Percentiles rank a stretch among this genome's conserved stretches.
These are phyloP conservation scores for Agrochola circellaris DNA, from an alignment of 2,888 invertebrate species.

Conservation along the genomic window DNA sequence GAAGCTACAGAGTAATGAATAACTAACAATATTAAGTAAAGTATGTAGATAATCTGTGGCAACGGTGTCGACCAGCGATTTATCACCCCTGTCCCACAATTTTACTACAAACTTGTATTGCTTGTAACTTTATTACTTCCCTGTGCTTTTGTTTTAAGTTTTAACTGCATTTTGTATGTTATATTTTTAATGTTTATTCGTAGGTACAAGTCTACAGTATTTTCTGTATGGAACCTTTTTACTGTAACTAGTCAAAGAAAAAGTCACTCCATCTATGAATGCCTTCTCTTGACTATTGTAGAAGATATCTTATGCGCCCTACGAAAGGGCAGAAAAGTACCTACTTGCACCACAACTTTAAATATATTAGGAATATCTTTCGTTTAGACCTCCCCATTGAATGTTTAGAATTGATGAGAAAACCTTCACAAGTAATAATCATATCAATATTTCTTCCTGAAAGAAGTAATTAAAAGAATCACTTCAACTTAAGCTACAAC, in stretches of 20 bases:
- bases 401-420: not conserved
- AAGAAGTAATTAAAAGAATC: conserved; percentile 55
- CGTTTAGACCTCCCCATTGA: not conserved
- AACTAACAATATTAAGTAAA: conserved; percentile 28
- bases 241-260: not conserved
- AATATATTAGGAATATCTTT: not conserved
- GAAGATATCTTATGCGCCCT: conserved; percentile 6
- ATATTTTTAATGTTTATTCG: conserved; percentile 20
- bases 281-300: not conserved
- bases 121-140: conserved; percentile 46
- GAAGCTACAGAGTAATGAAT: conserved; percentile 18
- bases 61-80: conserved; percentile 42
- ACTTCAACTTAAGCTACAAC: conserved; percentile 40
- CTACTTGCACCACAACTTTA: not conserved
- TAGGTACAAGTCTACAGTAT: not conserved
- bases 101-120: conserved; percentile 51
- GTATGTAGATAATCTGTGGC: conserved; percentile 41
- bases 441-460: not conserved
- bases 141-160: conserved; percentile 42
- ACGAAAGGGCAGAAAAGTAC: not conserved
- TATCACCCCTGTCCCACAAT: conserved; percentile 39
- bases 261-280: not conserved
- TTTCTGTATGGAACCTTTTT: not conserved
- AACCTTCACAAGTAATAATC: not conserved
- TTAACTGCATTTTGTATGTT: conserved; percentile 29